Base-by-base conservation (phyloP, 2,797 vertebrate species). In the Zalophus californianus region DNA sequence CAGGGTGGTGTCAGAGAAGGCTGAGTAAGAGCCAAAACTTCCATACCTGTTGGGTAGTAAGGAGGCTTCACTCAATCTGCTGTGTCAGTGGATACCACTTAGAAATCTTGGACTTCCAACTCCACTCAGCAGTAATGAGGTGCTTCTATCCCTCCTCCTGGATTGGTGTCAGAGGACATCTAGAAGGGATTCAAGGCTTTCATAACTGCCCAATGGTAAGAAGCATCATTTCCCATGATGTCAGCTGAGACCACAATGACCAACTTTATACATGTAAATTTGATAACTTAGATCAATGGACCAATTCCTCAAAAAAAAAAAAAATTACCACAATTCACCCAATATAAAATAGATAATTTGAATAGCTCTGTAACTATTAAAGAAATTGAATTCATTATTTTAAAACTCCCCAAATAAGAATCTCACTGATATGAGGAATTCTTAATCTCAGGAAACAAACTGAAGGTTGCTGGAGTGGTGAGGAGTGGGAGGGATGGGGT, bases 331-430 rank as follows among this genome's bases (percentile, higher is more conserved):
- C 20, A 58, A 44, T 35, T 58, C 15, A 82, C 32, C 54, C 50
- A 44, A 18, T 86, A 50, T 64, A 18, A 85, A 93, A 73, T 62
- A 77, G 38, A 41, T 62, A 54, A 27, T 54, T 79, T 79, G 48
- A 86, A 50, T 56, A 64, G 25, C 29, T 35, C 15, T 75, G 10
- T 29, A 85, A 79, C 20, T 62, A 50, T 72, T 62, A 58, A 85
- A 94, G 38, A 79, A 70, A 52, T 73, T 91, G 29, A 80, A 48
- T 56, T 80, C 1, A 82, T 86, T 83, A 83, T 56, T 94, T 94
- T 27, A 50, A 75, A 75, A 50, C 10, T 60, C 13, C 52, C 27
- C 10, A 82, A 68, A 73, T 16, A 56, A 66, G 7, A 44, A 44
- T 44, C 44, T 44, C 44, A 44, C 7, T 44, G 44, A 44, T 44